These are phyloP conservation scores for Halocaridina rubra DNA, from an alignment of 2,888 invertebrate species.

Conservation along the genomic window DNA sequence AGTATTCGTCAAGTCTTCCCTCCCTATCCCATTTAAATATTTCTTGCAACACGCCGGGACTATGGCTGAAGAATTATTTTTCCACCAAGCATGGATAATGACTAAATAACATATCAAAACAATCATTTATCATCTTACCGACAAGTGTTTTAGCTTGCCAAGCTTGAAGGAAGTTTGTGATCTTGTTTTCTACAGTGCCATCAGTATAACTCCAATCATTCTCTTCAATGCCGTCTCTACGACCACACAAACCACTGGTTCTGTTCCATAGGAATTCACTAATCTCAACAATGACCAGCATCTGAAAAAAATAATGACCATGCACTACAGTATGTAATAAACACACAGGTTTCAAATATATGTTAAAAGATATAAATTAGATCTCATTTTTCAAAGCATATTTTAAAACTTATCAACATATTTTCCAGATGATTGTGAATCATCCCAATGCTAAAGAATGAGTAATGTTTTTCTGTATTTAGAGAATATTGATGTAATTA, in stretches of 20 bases:
- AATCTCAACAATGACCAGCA: conserved; percentile 77
- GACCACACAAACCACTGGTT: conserved; percentile 86
- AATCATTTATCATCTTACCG: conserved; percentile 27
- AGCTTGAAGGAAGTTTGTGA: conserved; percentile 68
- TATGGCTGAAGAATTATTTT: background rate
- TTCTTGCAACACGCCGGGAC: background rate
- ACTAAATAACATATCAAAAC: background rate
- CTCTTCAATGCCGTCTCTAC: conserved; percentile 76
- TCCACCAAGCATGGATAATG: too few species aligned
- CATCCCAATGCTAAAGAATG: too few species aligned
- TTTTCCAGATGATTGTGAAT: too few species aligned
- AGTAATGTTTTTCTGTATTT: too few species aligned
- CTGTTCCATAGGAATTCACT: conserved; percentile 80
- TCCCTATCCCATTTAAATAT: background rate
- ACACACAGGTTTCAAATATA: too few species aligned
- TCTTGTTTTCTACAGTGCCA: conserved; percentile 70
- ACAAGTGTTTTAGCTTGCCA: conserved; percentile 67
- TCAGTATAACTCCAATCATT: conserved; percentile 79
- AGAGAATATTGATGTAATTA: too few species aligned
- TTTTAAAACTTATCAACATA: too few species aligned
- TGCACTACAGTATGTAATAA: too few species aligned
- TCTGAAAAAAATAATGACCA: too few species aligned
- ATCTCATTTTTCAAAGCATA: too few species aligned
- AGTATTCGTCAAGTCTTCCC: background rate
- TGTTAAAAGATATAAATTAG: too few species aligned